Base-by-base conservation (phyloP, 2,797 vertebrate species). In the Xyrichtys novacula region DNA sequence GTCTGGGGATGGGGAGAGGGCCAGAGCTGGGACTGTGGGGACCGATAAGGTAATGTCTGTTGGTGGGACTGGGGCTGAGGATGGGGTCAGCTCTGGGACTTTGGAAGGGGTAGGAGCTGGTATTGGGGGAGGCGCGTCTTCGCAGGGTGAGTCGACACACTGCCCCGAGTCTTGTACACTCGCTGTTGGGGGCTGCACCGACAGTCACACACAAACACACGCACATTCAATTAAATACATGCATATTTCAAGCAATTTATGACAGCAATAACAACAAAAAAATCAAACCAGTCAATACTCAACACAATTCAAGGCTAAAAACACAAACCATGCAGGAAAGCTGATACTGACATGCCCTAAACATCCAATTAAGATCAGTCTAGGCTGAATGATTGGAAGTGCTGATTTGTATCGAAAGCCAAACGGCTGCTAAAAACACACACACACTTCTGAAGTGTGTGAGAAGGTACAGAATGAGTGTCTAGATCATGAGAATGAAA, bases 181-280 rank as follows among this genome's bases (percentile, higher is more conserved):
- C 44, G 85, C 92, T 90, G 90, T 93, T 89, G 94, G 69, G 85
- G 94, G 94, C 97, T 98, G 94, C 91, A 74, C 91, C 91, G 62
- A 94, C 88, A 94, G 87, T 90, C 88, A 94, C 88, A 92, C 81
- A 93, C 86, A 93, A 90, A 92, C 81, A 92, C 81, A 89, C 81
- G 81, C 83, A 86, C 84, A 85, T 83, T 86, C 77, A 77, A 91
- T 89, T 90, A 91, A 86, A 90, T 14, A 87, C 92, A 89, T 93
- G 92, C 92, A 81, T 73, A 85, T 83, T 76, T 84, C 82, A 83
- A 79, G 81, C 89, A 79, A 61, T 87, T 78, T 44, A 78, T 77
- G 52, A 75, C 38, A 85, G 73, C 68, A 86, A 74, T 70, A 60
- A 63, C 39, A 65, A 63, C 43, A 71, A 34, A 44, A 48, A 47